phyloP scores from a whole-genome alignment of 1,140 invertebrate species.

The Apocrypta bakeri region DNA sequence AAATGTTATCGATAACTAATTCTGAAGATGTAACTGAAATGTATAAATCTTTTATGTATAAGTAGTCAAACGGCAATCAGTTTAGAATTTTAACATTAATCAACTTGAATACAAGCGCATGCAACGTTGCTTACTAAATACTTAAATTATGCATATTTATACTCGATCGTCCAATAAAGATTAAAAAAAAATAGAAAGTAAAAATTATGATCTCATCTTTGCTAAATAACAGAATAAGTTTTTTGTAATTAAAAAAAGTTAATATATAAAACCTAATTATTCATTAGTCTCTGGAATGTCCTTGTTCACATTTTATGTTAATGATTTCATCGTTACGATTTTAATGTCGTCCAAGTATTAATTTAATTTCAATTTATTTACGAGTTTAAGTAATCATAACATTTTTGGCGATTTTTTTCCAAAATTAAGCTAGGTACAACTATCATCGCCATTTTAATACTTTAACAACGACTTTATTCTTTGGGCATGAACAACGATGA shows the following conservation, averaged over 20 bases:
- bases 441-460: not conserved
- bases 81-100: not conserved
- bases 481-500: not conserved
- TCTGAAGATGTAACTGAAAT: not conserved
- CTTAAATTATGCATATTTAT: not conserved
- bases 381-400: not conserved
- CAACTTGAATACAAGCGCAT: not conserved
- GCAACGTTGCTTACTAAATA: not conserved
- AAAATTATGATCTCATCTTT: not conserved
- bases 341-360: not conserved
- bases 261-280: not conserved
- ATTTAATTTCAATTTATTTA: not conserved
- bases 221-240: not conserved
- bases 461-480: not conserved
- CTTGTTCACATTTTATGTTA: not conserved
- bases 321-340: not conserved
- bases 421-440: constrained; percentile 7
- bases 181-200: not conserved
- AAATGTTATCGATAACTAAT: not conserved
- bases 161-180: not conserved
- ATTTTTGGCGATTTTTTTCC: not conserved
- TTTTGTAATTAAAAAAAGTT: not conserved
- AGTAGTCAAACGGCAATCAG: not conserved
- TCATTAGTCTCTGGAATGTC: constrained; percentile 26
- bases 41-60: not conserved